Evolutionary conservation across 2,888 invertebrate genomes (phyloP), one percentile per base, ranked within the genome.

Genomic region (Cheilosia soror): DNA sequence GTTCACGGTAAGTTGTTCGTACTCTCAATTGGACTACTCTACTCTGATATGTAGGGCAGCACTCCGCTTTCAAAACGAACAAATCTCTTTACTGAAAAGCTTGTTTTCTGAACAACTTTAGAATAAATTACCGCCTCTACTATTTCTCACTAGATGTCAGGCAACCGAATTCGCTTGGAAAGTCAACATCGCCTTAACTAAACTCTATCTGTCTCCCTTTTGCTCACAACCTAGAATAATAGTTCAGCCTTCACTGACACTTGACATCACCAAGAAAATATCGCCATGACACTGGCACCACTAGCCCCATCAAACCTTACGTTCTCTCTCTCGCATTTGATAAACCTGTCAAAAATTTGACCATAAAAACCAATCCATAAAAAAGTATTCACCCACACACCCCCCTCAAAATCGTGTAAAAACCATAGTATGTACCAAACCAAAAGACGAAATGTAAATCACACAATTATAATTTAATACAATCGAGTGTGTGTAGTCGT

Each of bases 331-430:
- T 65, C 53, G n/a, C 57, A 44, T 60, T 58, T 58, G 72, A 58
- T 58, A 65, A 65, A 73, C 29, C 85, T 85, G 85, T 85, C 85
- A 85, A 81, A 81, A 72, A 68, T 55, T 15, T 63, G 62, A 27
- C 11, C 11, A 11, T 65, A 55, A 57, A 71, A 81, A 66, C 75
- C 40, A 71, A 63, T 62, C 65, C 13, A 47, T 11, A 55, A 57
- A 31, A 85, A 71, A 80, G 55, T 29, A 33, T 60, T 51, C 69
- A 49, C 80, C 15, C 53, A 71, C 71, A 62, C 73, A 72, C 11
- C 58, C n/a, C 40, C 29, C 33, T 15, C 37, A 5, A 29, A 63
- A 29, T n/a, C 47, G 33, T 40, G 25, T 42, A 33, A 42, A 37
- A 47, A 11, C 11, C 44, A 40, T 58, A 55, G 63, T 73, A 27